A percentile compares a stretch with the other conserved stretches of the same genome.
These are phyloP conservation scores for Blastobasis adustella DNA, from an alignment of 2,888 invertebrate genomes.

Conservation along the genomic window DNA sequence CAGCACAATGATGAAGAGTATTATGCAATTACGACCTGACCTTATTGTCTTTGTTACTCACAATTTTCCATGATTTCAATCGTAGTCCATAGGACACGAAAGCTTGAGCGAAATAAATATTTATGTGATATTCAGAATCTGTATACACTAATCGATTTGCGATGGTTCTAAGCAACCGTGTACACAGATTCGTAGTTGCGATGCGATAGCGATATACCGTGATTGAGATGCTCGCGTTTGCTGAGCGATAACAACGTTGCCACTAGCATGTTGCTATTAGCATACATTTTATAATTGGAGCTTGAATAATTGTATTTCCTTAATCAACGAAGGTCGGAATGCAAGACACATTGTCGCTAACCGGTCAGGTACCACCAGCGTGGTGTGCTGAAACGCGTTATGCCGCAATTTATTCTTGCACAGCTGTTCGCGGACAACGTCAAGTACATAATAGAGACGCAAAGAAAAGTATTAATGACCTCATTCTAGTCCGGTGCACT, in stretches of 20 bases:
- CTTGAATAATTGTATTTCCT: conserved; percentile 62
- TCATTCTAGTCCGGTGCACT: conserved; percentile 3
- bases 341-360: conserved; percentile 48
- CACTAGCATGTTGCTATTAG: conserved; percentile 43
- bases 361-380: conserved; percentile 19
- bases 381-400: too few relatives aligned
- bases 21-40: conserved; percentile 28
- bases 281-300: conserved; percentile 47
- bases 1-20: conserved; percentile 36
- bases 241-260: conserved; percentile 52
- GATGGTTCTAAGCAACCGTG: conserved; percentile 7
- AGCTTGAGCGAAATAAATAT: conserved; percentile 49
- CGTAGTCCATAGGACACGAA: conserved; percentile 14
- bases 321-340: conserved; percentile 62
- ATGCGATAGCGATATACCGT: conserved; percentile 39
- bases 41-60: conserved; percentile 18
- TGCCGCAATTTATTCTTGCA: conserved; percentile 19
- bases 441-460: background rate
- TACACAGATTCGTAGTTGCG: conserved; percentile 29
- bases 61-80: conserved; percentile 19
- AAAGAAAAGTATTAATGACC: conserved; percentile 1
- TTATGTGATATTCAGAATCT: conserved; percentile 33
- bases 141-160: conserved; percentile 10
- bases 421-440: conserved; percentile 4
- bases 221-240: conserved; percentile 22